Percentiles rank a stretch among this genome's conserved stretches.
These are phyloP conservation scores for Hyles euphorbiae DNA, from an alignment of 1,140 invertebrate species.

Conservation along the genomic window DNA sequence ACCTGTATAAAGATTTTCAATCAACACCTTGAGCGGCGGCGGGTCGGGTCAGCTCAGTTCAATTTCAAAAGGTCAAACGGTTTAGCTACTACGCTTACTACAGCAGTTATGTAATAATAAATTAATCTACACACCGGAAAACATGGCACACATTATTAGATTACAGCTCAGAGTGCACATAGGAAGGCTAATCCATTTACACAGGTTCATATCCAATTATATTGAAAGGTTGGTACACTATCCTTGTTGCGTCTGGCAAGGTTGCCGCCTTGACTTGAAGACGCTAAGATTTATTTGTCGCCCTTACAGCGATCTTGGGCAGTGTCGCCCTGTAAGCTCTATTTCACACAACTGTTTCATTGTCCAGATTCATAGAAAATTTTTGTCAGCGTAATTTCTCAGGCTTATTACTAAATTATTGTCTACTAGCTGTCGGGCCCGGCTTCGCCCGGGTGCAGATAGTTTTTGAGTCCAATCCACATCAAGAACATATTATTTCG, in stretches of 20 bases:
- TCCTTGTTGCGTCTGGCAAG: slow-evolving; percentile 10
- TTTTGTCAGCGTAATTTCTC: too few species aligned
- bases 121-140: neutral
- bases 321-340: too few species aligned
- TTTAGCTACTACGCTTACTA: slow-evolving; percentile 1
- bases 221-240: slow-evolving; percentile 3
- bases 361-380: too few species aligned
- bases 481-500: too few species aligned
- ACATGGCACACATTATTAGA: slow-evolving; percentile 22
- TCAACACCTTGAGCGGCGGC: neutral
- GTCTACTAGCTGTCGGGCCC: too few species aligned
- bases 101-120: slow-evolving; percentile 1
- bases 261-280: slow-evolving; percentile 24
- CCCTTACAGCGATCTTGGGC: neutral
- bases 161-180: slow-evolving; percentile 20
- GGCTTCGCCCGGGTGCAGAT: too few species aligned
- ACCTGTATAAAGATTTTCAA: too few species aligned
- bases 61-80: slow-evolving; percentile 2
- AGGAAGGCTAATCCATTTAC: slow-evolving; percentile 24
- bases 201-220: slow-evolving; percentile 30
- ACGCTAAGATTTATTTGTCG: slow-evolving; percentile 11
- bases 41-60: neutral
- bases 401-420: too few species aligned
- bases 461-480: too few species aligned
- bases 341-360: too few species aligned